phyloP scores from a whole-genome alignment of 2,797 vertebrate species.

The Pangasius djambal region DNA sequence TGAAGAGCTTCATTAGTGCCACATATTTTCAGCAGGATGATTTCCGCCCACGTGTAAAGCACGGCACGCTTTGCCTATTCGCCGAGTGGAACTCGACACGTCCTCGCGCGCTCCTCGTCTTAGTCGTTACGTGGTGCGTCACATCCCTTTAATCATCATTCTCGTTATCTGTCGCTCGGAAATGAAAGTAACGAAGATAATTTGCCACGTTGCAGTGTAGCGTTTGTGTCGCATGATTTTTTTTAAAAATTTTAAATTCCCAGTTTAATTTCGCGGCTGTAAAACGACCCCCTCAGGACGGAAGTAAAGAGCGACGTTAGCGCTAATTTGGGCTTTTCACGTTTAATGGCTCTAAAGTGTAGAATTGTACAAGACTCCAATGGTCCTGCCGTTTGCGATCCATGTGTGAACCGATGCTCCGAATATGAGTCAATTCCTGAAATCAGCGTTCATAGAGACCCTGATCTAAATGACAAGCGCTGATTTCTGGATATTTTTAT shows the following conservation, averaged over 20 bases:
- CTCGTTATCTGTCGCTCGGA: neutral
- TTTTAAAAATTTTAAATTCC: neutral
- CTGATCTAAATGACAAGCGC: neutral
- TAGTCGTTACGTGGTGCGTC: neutral
- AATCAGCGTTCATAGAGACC: neutral
- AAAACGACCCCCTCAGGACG: neutral
- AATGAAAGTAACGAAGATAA: neutral
- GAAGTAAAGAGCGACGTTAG: neutral
- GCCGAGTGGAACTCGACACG: neutral
- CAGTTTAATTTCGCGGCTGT: neutral
- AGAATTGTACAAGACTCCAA: neutral
- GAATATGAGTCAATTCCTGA: neutral
- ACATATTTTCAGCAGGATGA: slow-evolving; percentile 32
- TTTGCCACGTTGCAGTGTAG: neutral
- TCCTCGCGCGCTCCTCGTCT: neutral
- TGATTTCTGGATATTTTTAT: too few relatives aligned
- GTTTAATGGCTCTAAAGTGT: neutral
- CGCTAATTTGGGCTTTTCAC: neutral
- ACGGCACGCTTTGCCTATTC: too few relatives aligned
- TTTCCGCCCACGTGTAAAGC: neutral
- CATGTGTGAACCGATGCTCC: neutral
- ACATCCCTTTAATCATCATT: neutral
- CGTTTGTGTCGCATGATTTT: neutral
- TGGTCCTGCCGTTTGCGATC: neutral
- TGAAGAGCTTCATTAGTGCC: slow-evolving; percentile 49